Evolutionary conservation across 2,888 invertebrate genomes (phyloP).

Genomic region (Cryptocephalus primarius): DNA sequence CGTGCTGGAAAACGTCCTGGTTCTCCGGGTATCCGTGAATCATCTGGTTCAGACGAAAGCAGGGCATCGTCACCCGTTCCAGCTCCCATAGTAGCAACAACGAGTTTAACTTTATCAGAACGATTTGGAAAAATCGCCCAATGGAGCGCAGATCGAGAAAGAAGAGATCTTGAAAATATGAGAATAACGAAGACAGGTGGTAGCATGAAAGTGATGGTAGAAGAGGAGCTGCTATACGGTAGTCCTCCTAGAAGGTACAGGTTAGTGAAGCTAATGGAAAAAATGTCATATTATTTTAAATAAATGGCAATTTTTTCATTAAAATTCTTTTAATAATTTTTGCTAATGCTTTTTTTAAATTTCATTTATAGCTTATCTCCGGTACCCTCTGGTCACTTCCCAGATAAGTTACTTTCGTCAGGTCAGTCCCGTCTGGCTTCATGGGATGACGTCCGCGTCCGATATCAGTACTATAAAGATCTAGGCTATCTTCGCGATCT

Average conservation of each 20-base stretch:
- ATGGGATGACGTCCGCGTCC: slow-evolving; percentile 82
- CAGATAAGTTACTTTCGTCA: slow-evolving; percentile 62
- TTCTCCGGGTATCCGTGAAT: slow-evolving; percentile 38
- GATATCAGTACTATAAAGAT: slow-evolving; percentile 83
- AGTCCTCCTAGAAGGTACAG: slow-evolving; percentile 43
- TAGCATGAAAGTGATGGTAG: slow-evolving; percentile 68
- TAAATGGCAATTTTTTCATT: not conserved
- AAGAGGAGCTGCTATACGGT: slow-evolving; percentile 44
- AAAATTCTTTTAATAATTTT: not conserved
- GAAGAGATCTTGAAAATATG: slow-evolving; percentile 80
- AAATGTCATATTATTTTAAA: not conserved
- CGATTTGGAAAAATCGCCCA: slow-evolving; percentile 87
- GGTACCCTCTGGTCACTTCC: slow-evolving; percentile 66
- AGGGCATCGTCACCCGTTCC: slow-evolving; percentile 46
- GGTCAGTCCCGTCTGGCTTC: slow-evolving; percentile 61
- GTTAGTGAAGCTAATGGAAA: not conserved
- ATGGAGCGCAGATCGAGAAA: slow-evolving; percentile 65
- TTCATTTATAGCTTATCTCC: slow-evolving; percentile 43
- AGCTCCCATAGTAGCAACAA: slow-evolving; percentile 51
- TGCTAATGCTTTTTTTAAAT: not conserved
- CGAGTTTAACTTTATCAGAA: slow-evolving; percentile 67
- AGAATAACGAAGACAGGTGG: slow-evolving; percentile 69
- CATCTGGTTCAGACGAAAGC: slow-evolving; percentile 51
- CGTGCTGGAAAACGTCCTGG: slow-evolving; percentile 34
- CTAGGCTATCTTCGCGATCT: slow-evolving; percentile 73